Percentiles rank a stretch among this genome's conserved stretches.
Evolutionary conservation across 2,888 invertebrate genomes (phyloP).

Genomic region (Sarcophaga caerulescens): DNA sequence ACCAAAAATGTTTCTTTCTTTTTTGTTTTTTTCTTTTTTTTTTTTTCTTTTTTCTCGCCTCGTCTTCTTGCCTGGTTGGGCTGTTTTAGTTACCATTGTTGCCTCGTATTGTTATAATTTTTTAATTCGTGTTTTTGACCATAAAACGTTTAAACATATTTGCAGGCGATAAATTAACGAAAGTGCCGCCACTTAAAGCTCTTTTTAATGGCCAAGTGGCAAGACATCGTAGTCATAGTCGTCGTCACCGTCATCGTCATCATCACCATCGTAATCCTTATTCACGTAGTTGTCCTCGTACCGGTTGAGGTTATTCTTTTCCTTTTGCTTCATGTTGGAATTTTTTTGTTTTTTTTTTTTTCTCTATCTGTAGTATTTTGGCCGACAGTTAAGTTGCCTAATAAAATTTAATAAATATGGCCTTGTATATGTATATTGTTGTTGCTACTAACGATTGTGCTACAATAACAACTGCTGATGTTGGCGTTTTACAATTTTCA

Average conservation of each 20-base stretch:
- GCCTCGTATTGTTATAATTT: slow-evolving; percentile 42
- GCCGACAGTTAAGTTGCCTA: slow-evolving; percentile 47
- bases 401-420: slow-evolving; percentile 63
- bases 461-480: slow-evolving; percentile 4
- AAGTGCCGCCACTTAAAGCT: slow-evolving; percentile 65
- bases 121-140: slow-evolving; percentile 59
- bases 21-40: slow-evolving; percentile 8
- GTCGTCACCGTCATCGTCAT: background rate
- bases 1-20: background rate
- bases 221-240: slow-evolving; percentile 19
- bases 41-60: background rate
- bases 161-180: slow-evolving; percentile 66
- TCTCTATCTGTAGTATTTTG: background rate
- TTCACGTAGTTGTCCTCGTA: background rate
- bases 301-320: background rate
- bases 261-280: background rate
- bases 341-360: background rate
- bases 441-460: background rate
- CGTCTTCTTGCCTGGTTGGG: background rate
- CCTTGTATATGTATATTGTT: slow-evolving; percentile 29
- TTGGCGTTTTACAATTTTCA: slow-evolving; percentile 35
- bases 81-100: slow-evolving; percentile 16
- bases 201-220: slow-evolving; percentile 60
- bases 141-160: slow-evolving; percentile 67
- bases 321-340: background rate